Evolutionary conservation across 2,888 invertebrate genomes (phyloP).

Genomic region (Thumatha senex): DNA sequence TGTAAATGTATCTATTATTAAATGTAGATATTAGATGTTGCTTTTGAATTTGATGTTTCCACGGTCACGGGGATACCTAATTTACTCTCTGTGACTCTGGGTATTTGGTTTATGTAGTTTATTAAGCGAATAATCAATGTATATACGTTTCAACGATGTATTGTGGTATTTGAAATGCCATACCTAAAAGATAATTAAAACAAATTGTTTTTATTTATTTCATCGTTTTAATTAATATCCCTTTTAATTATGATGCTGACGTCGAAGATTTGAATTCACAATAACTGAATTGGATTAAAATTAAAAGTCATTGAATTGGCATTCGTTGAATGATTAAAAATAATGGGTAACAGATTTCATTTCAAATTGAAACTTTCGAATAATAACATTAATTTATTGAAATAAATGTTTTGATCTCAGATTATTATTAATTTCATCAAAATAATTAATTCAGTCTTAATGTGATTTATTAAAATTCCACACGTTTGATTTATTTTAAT

Average conservation of each 20-base stretch:
- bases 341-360: conserved; percentile 17
- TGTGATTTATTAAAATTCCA: conserved; percentile 25
- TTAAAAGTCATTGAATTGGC: conserved; percentile 16
- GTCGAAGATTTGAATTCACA: not conserved
- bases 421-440: conserved; percentile 15
- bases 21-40: no score
- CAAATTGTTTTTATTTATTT: conserved; percentile 79
- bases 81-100: no score
- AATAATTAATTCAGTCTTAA: conserved; percentile 24
- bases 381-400: conserved; percentile 8
- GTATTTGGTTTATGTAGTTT: conserved; percentile 35
- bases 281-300: not conserved
- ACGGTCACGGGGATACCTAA: no score
- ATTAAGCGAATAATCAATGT: conserved; percentile 58
- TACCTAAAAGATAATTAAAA: conserved; percentile 61
- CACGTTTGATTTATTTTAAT: conserved; percentile 24
- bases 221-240: conserved; percentile 39
- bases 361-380: conserved; percentile 22
- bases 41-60: no score
- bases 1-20: no score
- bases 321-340: conserved; percentile 3
- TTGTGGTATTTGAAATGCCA: conserved; percentile 77
- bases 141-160: conserved; percentile 81
- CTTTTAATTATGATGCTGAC: conserved; percentile 12
- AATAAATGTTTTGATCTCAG: conserved; percentile 12